phyloP scores from a whole-genome alignment of 2,113 vertebrate genomes.

The Tapirus terrestris region DNA sequence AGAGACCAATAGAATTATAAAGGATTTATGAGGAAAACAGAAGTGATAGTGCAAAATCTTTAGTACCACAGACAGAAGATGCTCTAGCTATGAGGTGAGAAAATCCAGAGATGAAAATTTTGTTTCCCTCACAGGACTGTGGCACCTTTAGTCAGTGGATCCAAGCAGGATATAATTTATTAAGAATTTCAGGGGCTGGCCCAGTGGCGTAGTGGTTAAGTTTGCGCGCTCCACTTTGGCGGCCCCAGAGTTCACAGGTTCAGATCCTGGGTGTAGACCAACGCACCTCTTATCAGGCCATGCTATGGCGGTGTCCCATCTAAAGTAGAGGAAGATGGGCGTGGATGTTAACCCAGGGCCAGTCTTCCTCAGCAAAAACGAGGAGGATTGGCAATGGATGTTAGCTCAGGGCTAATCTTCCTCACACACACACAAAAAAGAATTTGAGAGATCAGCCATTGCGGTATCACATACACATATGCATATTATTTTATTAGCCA shows the following conservation, averaged over 20 bases:
- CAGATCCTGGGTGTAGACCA: too few relatives aligned
- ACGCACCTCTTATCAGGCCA: too few relatives aligned
- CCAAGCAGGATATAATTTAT: not conserved
- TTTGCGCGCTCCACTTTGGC: too few relatives aligned
- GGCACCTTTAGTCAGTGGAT: not conserved
- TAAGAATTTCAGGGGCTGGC: not conserved
- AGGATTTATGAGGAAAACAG: constrained; percentile 44
- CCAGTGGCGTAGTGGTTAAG: too few relatives aligned
- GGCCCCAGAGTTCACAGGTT: too few relatives aligned
- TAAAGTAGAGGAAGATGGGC: too few relatives aligned
- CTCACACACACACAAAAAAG: too few relatives aligned
- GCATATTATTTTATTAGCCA: not conserved
- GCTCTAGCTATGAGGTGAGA: not conserved
- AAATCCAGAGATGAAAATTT: not conserved
- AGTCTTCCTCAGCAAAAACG: too few relatives aligned
- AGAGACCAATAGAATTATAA: not conserved
- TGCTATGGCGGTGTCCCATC: too few relatives aligned
- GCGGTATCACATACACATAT: not conserved
- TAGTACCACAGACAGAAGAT: not conserved
- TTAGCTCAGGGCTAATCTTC: too few relatives aligned
- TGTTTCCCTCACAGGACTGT: not conserved
- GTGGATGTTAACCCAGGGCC: too few relatives aligned
- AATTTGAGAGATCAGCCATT: not conserved
- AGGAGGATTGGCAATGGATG: too few relatives aligned
- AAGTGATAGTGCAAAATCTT: not conserved